These are phyloP conservation scores for Ceratitis capitata DNA, from an alignment of 1,140 invertebrate species.

Conservation along the genomic window DNA sequence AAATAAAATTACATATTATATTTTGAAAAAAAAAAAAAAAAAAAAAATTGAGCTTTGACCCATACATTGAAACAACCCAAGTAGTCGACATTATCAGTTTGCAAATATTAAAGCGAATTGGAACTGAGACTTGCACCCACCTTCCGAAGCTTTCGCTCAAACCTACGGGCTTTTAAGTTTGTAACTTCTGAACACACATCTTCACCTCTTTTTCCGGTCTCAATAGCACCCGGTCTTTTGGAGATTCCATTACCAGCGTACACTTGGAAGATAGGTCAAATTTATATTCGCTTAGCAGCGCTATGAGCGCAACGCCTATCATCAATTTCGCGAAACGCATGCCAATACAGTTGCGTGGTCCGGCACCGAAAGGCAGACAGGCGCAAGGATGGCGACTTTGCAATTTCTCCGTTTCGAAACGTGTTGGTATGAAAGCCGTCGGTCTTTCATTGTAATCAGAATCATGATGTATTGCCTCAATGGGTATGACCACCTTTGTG, in stretches of 20 bases:
- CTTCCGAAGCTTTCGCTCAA: not conserved
- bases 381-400: constrained; percentile 65
- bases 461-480: constrained; percentile 71
- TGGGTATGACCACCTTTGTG: constrained; percentile 65
- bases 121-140: no score
- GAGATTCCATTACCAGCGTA: constrained; percentile 51
- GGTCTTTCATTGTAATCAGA: constrained; percentile 69
- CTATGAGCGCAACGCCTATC: constrained; percentile 41
- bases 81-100: no score
- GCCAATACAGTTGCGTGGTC: constrained; percentile 51
- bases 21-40: no score
- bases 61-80: no score
- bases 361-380: constrained; percentile 74
- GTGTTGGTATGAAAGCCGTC: constrained; percentile 70
- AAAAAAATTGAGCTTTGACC: no score
- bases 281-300: constrained; percentile 44
- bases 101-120: no score
- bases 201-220: not conserved
- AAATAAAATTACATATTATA: no score
- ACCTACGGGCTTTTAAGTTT: not conserved
- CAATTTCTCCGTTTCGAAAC: constrained; percentile 67
- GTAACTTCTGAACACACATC: not conserved
- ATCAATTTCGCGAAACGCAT: constrained; percentile 46
- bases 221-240: not conserved
- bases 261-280: not conserved